Evolutionary conservation across 2,113 vertebrate species (phyloP).

Genomic region (Dipodomys stephensi): DNA sequence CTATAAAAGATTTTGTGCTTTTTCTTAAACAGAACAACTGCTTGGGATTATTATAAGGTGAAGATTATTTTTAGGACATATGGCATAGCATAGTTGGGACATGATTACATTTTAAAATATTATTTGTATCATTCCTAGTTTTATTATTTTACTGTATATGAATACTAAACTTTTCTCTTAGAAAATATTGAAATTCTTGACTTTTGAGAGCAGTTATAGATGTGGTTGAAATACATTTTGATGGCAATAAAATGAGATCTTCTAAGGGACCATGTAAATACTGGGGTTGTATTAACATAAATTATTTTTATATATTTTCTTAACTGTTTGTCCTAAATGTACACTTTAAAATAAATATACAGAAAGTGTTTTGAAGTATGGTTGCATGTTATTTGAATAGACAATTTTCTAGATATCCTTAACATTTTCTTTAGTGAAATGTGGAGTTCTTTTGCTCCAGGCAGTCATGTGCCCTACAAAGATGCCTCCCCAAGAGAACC

Average conservation of each 20-base stretch:
- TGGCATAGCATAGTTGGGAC: constrained; percentile 17
- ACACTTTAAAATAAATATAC: constrained; percentile 71
- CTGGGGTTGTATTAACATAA: constrained; percentile 55
- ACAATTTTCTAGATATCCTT: constrained; percentile 2
- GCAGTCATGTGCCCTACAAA: not conserved
- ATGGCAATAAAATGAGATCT: constrained; percentile 67
- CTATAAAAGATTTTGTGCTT: constrained; percentile 72
- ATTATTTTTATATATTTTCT: constrained; percentile 77
- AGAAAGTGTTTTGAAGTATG: constrained; percentile 63
- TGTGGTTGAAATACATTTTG: constrained; percentile 63
- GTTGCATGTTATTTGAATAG: constrained; percentile 63
- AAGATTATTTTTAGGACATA: constrained; percentile 25
- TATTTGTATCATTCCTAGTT: constrained; percentile 65
- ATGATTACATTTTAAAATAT: constrained; percentile 64
- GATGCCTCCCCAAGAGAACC: not conserved
- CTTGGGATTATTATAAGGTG: constrained; percentile 45
- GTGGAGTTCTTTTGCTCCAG: not conserved
- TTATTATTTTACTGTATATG: constrained; percentile 66
- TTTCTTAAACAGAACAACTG: constrained; percentile 57
- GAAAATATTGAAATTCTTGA: constrained; percentile 62
- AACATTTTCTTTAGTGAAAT: constrained; percentile 27
- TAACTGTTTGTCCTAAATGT: constrained; percentile 57
- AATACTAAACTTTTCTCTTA: constrained; percentile 66
- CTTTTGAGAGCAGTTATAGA: constrained; percentile 55
- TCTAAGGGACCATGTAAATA: constrained; percentile 76